Conservation (phyloP, 2,888 invertebrate species). For the Drosophila setosimentum region DNA sequence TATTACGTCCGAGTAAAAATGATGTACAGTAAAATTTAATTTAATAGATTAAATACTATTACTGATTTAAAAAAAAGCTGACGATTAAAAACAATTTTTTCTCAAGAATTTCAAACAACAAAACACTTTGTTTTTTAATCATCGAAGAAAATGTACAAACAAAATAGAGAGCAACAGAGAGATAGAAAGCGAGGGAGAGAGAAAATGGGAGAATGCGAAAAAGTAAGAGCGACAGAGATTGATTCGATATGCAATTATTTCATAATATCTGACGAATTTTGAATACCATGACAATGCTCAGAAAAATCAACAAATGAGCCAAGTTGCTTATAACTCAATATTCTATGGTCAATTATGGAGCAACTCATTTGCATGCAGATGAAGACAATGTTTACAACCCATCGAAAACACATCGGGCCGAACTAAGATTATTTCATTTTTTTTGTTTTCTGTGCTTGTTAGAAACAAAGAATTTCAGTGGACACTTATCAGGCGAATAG, state of each 20-base stretch:
- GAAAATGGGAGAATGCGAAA: not conserved
- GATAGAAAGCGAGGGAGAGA: not conserved
- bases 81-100: not conserved
- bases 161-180: not conserved
- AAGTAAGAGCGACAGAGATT: constrained; percentile 1
- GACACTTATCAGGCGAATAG: constrained; percentile 31
- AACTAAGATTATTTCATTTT: constrained; percentile 19
- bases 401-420: constrained; percentile 18
- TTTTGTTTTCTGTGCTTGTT: not conserved
- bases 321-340: constrained; percentile 19
- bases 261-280: constrained; percentile 42
- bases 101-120: not conserved
- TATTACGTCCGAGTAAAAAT: not conserved
- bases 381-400: constrained; percentile 35
- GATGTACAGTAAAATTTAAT: not conserved
- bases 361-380: constrained; percentile 63
- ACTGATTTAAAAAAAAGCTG: not conserved
- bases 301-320: constrained; percentile 14
- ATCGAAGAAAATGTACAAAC: not conserved
- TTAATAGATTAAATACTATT: not conserved
- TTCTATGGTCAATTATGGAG: constrained; percentile 50
- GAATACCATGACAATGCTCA: constrained; percentile 24
- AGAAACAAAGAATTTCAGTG: constrained; percentile 59
- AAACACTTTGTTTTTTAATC: constrained; percentile 2
- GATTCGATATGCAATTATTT: constrained; percentile 43